Conservation (phyloP, 2,797 vertebrate genomes). For the Leuciscus waleckii region DNA sequence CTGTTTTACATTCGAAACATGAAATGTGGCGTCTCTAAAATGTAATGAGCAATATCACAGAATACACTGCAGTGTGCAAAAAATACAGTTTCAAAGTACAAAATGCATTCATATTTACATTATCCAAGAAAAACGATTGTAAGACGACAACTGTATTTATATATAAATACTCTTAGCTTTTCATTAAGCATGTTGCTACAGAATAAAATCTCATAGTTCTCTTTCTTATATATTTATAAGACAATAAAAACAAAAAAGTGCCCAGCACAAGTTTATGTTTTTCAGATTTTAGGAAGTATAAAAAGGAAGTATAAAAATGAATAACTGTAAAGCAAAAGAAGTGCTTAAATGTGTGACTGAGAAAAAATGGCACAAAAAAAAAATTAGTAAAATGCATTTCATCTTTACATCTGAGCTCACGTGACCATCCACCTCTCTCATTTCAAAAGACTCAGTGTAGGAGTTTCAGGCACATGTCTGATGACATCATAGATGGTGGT, state of each 20-base stretch:
- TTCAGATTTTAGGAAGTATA: background rate
- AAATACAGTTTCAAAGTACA: constrained; percentile 48
- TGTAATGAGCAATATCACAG: constrained; percentile 21
- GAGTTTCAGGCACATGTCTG: constrained; percentile 86
- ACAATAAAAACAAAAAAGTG: constrained; percentile 10
- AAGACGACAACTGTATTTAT: constrained; percentile 37
- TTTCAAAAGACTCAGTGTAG: constrained; percentile 77
- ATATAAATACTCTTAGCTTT: constrained; percentile 58
- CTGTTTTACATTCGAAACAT: constrained; percentile 35
- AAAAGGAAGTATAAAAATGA: constrained; percentile 11
- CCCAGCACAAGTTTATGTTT: constrained; percentile 31
- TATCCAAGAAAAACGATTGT: constrained; percentile 24
- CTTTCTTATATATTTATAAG: constrained; percentile 6
- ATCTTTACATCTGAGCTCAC: background rate
- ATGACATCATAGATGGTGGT: constrained; percentile 96
- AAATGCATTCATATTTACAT: constrained; percentile 58
- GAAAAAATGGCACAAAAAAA: background rate
- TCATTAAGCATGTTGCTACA: background rate
- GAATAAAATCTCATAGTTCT: background rate
- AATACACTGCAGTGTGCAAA: constrained; percentile 55
- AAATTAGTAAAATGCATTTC: background rate
- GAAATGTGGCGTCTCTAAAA: constrained; percentile 41
- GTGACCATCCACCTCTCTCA: constrained; percentile 65
- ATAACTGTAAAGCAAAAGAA: constrained; percentile 10
- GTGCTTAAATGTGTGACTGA: constrained; percentile 13